Conservation (phyloP, 2,888 invertebrate genomes). For the Liodrosophila aerea region DNA sequence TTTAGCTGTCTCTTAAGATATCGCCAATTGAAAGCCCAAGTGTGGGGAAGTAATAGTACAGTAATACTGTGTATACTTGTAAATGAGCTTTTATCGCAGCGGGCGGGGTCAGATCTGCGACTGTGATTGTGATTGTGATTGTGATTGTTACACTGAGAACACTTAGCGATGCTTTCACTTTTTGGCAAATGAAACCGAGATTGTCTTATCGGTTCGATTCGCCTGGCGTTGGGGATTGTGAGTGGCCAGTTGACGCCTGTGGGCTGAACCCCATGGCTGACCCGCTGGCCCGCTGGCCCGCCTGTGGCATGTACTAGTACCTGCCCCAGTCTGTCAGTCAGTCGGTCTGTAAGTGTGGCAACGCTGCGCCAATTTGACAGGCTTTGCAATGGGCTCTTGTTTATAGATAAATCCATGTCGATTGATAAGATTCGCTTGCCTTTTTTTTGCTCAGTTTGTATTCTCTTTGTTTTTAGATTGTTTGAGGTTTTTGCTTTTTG, state of each 20-base stretch:
- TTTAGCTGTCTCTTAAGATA: too few relatives aligned
- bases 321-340: neutral
- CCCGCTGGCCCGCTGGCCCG: conserved; percentile 32
- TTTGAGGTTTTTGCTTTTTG: conserved; percentile 10
- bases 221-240: conserved; percentile 61
- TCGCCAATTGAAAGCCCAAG: too few relatives aligned
- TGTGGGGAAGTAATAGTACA: too few relatives aligned
- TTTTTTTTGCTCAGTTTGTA: conserved; percentile 3
- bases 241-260: conserved; percentile 70
- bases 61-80: too few relatives aligned
- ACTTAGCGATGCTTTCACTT: conserved; percentile 38
- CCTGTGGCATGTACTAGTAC: too few relatives aligned
- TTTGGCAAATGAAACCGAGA: conserved; percentile 18
- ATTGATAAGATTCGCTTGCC: conserved; percentile 54
- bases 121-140: neutral
- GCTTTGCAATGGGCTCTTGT: conserved; percentile 42
- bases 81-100: too few relatives aligned
- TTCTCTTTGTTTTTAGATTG: neutral
- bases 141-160: conserved; percentile 23
- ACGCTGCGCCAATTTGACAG: conserved; percentile 19
- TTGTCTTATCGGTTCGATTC: conserved; percentile 42
- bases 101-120: too few relatives aligned
- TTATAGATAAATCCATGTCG: conserved; percentile 45
- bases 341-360: neutral
- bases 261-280: conserved; percentile 37